Evolutionary conservation across 1,140 invertebrate genomes (phyloP), one percentile per base, ranked within the genome.

Genomic region (Amyelois transitella): DNA sequence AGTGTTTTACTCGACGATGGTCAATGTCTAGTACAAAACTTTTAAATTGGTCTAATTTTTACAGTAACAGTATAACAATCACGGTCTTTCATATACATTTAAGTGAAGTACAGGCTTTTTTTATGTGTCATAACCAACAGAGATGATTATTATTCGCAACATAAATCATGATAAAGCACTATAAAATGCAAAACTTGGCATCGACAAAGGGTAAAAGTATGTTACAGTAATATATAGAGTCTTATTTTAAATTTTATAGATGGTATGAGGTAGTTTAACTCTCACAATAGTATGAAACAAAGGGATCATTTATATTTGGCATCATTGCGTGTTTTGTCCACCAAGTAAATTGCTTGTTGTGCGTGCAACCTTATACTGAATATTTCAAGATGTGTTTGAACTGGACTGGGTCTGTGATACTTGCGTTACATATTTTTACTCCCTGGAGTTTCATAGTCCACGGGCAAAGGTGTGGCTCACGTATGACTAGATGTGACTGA

Each of bases 291-390:
- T 8, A 8, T 44, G 18, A 44, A 44, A 44, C 43, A 14, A 44
- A 44, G 18, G 12, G 43, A 44, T 44, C n/a, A 44, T 44, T 17
- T 20, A 20, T 47, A 47, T 47, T 47, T 47, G 19, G 18, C 58
- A 70, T 69, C 58, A 69, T 76, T 66, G 73, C 73, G 76, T 76
- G 75, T 59, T 64, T 22, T 56, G 64, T 59, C 51, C 60, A 48
- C 63, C 38, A 61, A 60, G 64, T 66, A 76, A 76, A 75, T 73
- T 71, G 69, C 66, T 58, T 54, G 53, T 54, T 61, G 64, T 75
- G 72, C 76, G 74, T 75, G 72, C 64, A 61, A 62, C 69, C 69
- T 55, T 58, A 71, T 72, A 66, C 69, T 79, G 70, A 79, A 79
- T 79, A 77, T 79, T 79, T 79, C 66, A 79, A 71, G 67, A 72